phyloP scores from a whole-genome alignment of 2,888 invertebrate species.

The Anticlea derivata region DNA sequence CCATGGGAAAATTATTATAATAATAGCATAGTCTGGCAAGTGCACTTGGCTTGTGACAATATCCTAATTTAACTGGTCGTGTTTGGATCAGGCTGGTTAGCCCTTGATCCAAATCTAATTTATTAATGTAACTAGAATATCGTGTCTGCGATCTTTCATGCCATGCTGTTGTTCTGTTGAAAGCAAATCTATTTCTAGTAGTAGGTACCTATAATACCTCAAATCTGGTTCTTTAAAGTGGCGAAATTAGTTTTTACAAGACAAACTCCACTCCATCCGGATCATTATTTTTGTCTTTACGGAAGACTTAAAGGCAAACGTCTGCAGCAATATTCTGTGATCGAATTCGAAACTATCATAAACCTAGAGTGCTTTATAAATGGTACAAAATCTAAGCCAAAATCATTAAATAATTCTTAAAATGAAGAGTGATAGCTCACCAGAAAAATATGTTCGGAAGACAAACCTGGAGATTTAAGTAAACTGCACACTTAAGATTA shows the following conservation, averaged over 20 bases:
- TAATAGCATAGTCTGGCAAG: conserved; percentile 74
- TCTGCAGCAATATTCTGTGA: no score
- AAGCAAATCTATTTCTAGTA: not conserved
- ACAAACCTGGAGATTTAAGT: conserved; percentile 10
- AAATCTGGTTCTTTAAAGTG: no score
- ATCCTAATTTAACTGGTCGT: conserved; percentile 68
- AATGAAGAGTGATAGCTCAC: no score
- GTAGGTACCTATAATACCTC: no score
- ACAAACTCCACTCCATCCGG: no score
- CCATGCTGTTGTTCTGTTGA: not conserved
- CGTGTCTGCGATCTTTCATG: conserved; percentile 35
- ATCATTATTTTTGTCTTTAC: no score
- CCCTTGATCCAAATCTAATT: conserved; percentile 73
- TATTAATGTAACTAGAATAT: conserved; percentile 46
- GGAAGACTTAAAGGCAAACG: no score
- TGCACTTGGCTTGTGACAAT: conserved; percentile 71
- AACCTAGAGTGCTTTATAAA: no score
- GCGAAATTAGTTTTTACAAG: no score
- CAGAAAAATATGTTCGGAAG: conserved; percentile 3
- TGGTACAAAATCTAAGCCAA: no score
- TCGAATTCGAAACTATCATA: no score
- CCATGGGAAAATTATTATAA: conserved; percentile 46
- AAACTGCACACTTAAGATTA: conserved; percentile 6
- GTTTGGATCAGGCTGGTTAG: conserved; percentile 51
- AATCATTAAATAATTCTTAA: no score